Conservation (phyloP, 1,140 invertebrate species). For the Drosophila pallidifrons region DNA sequence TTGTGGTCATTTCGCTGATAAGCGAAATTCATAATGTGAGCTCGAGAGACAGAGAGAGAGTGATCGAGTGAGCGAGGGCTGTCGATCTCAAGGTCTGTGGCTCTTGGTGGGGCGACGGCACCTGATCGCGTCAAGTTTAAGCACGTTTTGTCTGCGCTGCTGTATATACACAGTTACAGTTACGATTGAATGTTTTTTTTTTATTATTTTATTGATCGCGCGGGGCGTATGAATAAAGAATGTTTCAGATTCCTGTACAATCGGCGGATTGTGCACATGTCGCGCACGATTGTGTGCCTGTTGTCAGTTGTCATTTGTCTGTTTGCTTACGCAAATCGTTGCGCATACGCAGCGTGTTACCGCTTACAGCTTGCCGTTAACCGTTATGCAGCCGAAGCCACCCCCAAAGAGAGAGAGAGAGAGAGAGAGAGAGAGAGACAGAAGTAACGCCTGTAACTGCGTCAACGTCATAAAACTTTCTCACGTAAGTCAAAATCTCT, state of each 20-base stretch:
- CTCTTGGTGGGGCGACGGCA: conserved; percentile 17
- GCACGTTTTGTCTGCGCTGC: conserved; percentile 55
- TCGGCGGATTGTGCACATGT: conserved; percentile 29
- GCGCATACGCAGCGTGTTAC: conserved; percentile 63
- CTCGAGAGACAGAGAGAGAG: background rate
- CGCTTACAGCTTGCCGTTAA: conserved; percentile 53
- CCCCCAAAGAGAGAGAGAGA: conserved; percentile 10
- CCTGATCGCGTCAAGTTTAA: conserved; percentile 49
- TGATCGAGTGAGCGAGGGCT: background rate
- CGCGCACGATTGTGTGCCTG: conserved; percentile 7
- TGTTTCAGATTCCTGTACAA: conserved; percentile 41
- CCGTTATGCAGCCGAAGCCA: conserved; percentile 55
- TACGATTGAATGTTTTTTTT: conserved; percentile 2
- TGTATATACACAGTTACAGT: conserved; percentile 46
- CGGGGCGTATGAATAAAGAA: conserved; percentile 18
- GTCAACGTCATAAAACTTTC: conserved; percentile 77
- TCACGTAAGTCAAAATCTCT: conserved; percentile 74
- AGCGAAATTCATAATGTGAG: conserved; percentile 2
- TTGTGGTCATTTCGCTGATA: conserved; percentile 26
- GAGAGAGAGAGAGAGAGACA: background rate
- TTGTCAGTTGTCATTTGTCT: conserved; percentile 20
- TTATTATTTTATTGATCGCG: conserved; percentile 26
- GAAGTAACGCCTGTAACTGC: conserved; percentile 36
- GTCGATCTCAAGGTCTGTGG: conserved; percentile 29
- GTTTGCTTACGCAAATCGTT: conserved; percentile 70